Conservation (phyloP, 2,113 vertebrate genomes). For the Polyodon spathula region DNA sequence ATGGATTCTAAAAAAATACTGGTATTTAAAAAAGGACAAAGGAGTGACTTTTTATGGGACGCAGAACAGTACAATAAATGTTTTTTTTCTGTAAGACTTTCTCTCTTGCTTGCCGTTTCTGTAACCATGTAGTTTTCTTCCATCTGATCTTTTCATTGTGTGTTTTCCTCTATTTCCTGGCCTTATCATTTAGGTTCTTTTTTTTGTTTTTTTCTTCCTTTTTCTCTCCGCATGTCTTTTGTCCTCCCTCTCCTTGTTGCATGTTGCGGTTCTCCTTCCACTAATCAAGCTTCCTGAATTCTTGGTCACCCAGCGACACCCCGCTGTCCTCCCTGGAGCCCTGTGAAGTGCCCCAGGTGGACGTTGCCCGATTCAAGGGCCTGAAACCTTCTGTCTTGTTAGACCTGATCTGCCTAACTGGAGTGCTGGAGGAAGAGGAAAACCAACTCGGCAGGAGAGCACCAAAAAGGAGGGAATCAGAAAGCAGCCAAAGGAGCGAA, state of each 20-base stretch:
- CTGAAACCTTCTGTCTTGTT: conserved; percentile 54
- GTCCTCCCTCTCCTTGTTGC: conserved; percentile 42
- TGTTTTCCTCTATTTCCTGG: conserved; percentile 10
- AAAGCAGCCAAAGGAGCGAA: conserved; percentile 26
- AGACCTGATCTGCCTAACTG: conserved; percentile 59
- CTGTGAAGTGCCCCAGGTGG: conserved; percentile 44
- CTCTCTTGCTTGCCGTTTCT: conserved; percentile 30
- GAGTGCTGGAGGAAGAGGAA: conserved; percentile 56
- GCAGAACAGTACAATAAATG: no score
- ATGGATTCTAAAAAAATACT: no score
- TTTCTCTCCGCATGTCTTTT: conserved; percentile 32
- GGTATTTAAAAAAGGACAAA: no score
- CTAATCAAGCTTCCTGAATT: conserved; percentile 74
- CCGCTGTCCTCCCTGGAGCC: conserved; percentile 60
- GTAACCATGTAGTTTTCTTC: conserved; percentile 26
- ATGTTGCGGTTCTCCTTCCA: conserved; percentile 45
- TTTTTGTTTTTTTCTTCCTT: conserved; percentile 30
- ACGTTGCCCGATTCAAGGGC: conserved; percentile 46
- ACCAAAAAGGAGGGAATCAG: conserved; percentile 29
- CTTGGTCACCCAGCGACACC: conserved; percentile 72
- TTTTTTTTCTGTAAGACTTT: conserved; percentile 35
- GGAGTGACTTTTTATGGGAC: no score
- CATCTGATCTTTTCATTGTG: conserved; percentile 31
- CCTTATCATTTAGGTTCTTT: conserved; percentile 7
- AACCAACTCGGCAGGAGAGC: conserved; percentile 13